phyloP scores from a whole-genome alignment of 2,888 invertebrate species.

The Chrysopilus asiliformis region DNA sequence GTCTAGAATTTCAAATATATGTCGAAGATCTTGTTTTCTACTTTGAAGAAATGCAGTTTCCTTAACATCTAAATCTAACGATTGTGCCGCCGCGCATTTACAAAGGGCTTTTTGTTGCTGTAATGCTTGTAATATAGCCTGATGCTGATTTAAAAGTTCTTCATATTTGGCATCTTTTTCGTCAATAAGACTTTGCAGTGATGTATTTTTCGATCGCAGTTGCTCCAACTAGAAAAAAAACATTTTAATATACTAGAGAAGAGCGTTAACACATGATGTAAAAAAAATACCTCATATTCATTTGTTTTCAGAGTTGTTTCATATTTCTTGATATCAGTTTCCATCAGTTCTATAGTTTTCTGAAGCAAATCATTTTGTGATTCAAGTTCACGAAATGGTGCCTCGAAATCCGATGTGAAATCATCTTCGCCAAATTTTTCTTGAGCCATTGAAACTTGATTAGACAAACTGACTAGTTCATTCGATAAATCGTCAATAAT shows the following conservation, averaged over 20 bases:
- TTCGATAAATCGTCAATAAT: conserved; percentile 30
- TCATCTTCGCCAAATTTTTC: conserved; percentile 16
- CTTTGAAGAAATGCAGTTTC: too few relatives aligned
- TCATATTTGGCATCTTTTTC: conserved; percentile 8
- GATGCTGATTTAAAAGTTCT: conserved; percentile 6
- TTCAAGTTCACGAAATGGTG: conserved; percentile 20
- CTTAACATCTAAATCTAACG: conserved; percentile 3
- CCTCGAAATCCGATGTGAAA: conserved; percentile 15
- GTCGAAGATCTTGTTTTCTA: too few relatives aligned
- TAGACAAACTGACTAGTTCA: conserved; percentile 28
- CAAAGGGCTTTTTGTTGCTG: conserved; percentile 5
- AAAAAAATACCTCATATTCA: conserved; percentile 7
- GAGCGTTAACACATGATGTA: background rate
- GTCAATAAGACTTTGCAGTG: background rate
- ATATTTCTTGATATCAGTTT: conserved; percentile 4
- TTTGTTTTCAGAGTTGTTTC: conserved; percentile 5
- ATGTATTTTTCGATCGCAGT: conserved; percentile 4
- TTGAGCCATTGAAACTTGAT: conserved; percentile 26
- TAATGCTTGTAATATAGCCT: conserved; percentile 2
- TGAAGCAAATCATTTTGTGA: conserved; percentile 23
- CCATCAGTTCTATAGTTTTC: conserved; percentile 17
- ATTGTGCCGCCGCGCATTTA: conserved; percentile 9
- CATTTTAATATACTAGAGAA: background rate
- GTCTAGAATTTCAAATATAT: too few relatives aligned
- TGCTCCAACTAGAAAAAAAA: conserved; percentile 7